Percentiles rank a stretch among this genome's conserved stretches.
phyloP scores from a whole-genome alignment of 2,113 vertebrate species.

The Zingel zingel region DNA sequence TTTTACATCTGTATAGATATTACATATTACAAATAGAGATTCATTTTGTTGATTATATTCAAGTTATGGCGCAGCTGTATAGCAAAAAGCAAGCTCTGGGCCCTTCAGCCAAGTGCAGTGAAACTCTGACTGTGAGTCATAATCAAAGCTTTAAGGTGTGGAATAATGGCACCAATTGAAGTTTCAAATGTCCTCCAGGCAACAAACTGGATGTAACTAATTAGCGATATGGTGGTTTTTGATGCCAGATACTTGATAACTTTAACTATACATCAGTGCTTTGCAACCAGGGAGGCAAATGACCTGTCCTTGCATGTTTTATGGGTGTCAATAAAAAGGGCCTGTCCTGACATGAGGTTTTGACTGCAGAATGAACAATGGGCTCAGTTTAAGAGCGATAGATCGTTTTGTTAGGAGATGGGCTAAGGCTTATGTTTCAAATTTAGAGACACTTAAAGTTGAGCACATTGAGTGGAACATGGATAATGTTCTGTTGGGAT shows the following conservation, averaged over 20 bases:
- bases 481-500: neutral
- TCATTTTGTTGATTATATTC: neutral
- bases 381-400: neutral
- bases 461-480: neutral
- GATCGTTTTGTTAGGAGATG: neutral
- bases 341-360: neutral
- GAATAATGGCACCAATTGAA: slow-evolving; percentile 12
- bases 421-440: too few species aligned
- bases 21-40: neutral
- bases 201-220: neutral
- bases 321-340: slow-evolving; percentile 4
- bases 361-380: neutral
- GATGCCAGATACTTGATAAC: neutral
- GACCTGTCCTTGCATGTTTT: neutral
- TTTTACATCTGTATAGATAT: neutral
- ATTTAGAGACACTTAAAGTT: neutral
- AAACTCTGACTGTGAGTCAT: neutral
- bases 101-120: neutral
- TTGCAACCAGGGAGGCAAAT: neutral
- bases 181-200: slow-evolving; percentile 8
- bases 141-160: neutral
- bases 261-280: slow-evolving; percentile 20
- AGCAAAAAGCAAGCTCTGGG: neutral
- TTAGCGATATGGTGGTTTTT: neutral
- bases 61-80: neutral